These are phyloP conservation scores for Psylliodes chrysocephalus DNA, from an alignment of 2,888 invertebrate genomes.

Conservation along the genomic window DNA sequence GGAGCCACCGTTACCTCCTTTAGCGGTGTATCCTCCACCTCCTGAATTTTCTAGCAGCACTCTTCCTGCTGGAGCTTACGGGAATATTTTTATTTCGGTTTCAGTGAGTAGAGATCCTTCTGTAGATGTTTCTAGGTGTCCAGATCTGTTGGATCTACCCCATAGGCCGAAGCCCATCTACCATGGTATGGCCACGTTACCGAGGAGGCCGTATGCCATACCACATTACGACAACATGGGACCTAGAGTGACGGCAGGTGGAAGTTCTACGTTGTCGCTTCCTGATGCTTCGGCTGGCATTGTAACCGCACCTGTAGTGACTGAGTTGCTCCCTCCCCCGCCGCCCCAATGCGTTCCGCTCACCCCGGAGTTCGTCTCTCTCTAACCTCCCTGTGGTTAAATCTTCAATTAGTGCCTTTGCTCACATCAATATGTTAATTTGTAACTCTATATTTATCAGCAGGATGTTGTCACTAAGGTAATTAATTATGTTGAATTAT, in stretches of 20 bases:
- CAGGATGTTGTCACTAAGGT: slow-evolving; percentile 25
- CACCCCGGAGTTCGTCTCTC: slow-evolving; percentile 70
- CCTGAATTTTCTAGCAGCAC: slow-evolving; percentile 70
- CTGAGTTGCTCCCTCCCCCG: slow-evolving; percentile 66
- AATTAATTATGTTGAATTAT: slow-evolving; percentile 1
- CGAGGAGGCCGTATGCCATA: slow-evolving; percentile 59
- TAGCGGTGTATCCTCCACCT: slow-evolving; percentile 66
- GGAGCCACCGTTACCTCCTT: slow-evolving; percentile 58
- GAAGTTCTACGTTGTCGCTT: slow-evolving; percentile 86
- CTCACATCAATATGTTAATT: slow-evolving; percentile 57
- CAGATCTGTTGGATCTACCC: slow-evolving; percentile 81
- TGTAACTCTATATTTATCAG: slow-evolving; percentile 29
- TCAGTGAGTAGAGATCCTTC: slow-evolving; percentile 79
- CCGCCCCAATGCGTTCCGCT: slow-evolving; percentile 71
- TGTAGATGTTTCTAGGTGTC: slow-evolving; percentile 76
- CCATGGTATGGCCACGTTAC: slow-evolving; percentile 64
- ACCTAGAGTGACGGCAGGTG: slow-evolving; percentile 87
- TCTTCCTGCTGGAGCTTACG: slow-evolving; percentile 69
- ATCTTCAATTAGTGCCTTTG: slow-evolving; percentile 66
- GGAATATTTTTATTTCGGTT: slow-evolving; percentile 88
- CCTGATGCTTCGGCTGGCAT: slow-evolving; percentile 67
- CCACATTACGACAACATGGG: slow-evolving; percentile 88
- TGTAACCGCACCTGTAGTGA: slow-evolving; percentile 60
- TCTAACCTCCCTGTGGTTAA: slow-evolving; percentile 64
- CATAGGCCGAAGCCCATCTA: slow-evolving; percentile 65